Evolutionary conservation across 2,797 vertebrate genomes (phyloP).

Genomic region (Peromyscus aztecus): DNA sequence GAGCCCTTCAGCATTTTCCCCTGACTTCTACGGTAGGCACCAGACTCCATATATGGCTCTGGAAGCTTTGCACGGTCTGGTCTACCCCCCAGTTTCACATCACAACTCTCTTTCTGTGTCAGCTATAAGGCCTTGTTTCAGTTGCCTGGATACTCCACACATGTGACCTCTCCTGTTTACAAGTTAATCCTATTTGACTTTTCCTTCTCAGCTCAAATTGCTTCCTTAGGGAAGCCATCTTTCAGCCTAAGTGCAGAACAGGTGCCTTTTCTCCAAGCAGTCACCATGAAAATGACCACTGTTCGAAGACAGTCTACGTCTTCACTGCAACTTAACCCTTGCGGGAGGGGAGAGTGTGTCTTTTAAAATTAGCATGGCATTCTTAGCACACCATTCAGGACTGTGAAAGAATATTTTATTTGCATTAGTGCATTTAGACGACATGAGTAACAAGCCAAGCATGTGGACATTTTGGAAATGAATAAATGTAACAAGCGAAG

Average conservation of each 20-base stretch:
- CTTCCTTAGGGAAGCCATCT: constrained; percentile 18
- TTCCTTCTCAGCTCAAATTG: neutral
- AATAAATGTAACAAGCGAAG: neutral
- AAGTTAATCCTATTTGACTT: constrained; percentile 42
- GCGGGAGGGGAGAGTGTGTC: neutral
- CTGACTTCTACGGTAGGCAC: neutral
- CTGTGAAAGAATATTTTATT: constrained; percentile 17
- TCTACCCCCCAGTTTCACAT: neutral
- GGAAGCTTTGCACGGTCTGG: neutral
- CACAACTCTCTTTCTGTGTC: neutral
- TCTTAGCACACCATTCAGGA: neutral
- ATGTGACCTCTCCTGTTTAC: neutral
- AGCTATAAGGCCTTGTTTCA: neutral
- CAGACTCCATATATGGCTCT: neutral
- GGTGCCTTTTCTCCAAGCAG: neutral
- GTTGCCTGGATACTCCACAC: neutral
- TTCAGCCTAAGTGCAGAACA: neutral
- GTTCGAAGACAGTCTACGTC: neutral
- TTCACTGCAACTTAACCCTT: constrained; percentile 2
- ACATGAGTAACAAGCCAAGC: neutral
- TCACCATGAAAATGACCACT: neutral
- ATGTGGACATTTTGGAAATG: constrained; percentile 23
- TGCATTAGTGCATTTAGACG: constrained; percentile 1
- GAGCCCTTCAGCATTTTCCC: neutral
- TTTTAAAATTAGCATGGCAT: neutral